Percentiles rank a stretch among this genome's conserved stretches.
phyloP scores from a whole-genome alignment of 1,140 invertebrate genomes.

The Dendrolimus kikuchii region DNA sequence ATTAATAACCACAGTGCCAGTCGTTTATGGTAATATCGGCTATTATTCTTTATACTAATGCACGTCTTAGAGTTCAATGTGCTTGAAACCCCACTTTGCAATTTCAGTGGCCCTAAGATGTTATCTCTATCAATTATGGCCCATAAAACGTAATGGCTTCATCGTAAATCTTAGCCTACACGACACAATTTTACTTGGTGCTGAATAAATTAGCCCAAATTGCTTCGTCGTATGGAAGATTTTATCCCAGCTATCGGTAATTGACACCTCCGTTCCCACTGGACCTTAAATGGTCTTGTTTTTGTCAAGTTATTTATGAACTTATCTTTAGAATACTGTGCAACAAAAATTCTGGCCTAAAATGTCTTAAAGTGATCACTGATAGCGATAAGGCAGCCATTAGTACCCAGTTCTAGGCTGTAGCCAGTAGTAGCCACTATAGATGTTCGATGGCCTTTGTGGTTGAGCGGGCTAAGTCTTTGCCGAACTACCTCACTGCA shows the following conservation, averaged over 20 bases:
- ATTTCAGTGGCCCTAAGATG: slow-evolving; percentile 56
- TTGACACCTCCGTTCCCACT: background rate
- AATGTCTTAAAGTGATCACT: no score
- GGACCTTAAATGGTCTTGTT: no score
- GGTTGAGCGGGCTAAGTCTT: no score
- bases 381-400: no score
- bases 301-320: slow-evolving; percentile 3
- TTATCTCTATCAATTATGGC: slow-evolving; percentile 67
- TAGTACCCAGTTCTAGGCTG: no score
- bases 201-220: slow-evolving; percentile 63
- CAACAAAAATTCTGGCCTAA: no score
- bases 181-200: slow-evolving; percentile 62
- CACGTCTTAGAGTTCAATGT: slow-evolving; percentile 50
- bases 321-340: no score
- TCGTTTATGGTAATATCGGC: slow-evolving; percentile 50
- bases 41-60: slow-evolving; percentile 56
- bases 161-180: slow-evolving; percentile 67
- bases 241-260: slow-evolving; percentile 15
- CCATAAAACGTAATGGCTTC: slow-evolving; percentile 69
- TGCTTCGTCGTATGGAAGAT: slow-evolving; percentile 47
- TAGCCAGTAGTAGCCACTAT: no score
- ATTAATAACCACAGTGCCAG: slow-evolving; percentile 57
- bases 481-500: no score
- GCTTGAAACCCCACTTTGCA: slow-evolving; percentile 55
- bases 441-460: no score